Evolutionary conservation across 1,140 invertebrate species (phyloP).

Genomic region (Zaprionus davidi): DNA sequence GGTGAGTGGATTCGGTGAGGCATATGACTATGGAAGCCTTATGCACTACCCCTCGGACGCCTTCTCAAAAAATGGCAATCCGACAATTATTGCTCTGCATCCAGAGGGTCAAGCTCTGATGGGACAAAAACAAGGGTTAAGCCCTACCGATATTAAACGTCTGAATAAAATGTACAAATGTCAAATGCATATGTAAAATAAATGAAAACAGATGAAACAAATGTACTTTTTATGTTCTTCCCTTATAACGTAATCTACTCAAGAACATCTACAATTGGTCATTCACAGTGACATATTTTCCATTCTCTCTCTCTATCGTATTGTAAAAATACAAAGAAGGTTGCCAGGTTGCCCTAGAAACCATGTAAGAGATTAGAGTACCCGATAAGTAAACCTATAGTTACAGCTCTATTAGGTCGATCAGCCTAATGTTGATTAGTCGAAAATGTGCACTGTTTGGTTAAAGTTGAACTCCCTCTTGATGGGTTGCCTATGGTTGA

Average conservation of each 20-base stretch:
- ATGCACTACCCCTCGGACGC: slow-evolving; percentile 89
- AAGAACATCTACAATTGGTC: too few species aligned
- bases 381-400: too few species aligned
- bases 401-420: neutral
- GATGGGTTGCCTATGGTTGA: slow-evolving; percentile 23
- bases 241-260: too few species aligned
- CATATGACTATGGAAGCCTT: slow-evolving; percentile 88
- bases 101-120: slow-evolving; percentile 69
- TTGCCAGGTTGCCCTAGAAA: too few species aligned
- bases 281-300: too few species aligned
- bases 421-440: slow-evolving; percentile 30
- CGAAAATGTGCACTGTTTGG: slow-evolving; percentile 38
- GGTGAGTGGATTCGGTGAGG: slow-evolving; percentile 83
- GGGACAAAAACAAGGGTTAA: slow-evolving; percentile 86
- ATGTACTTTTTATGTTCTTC: too few species aligned
- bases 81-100: slow-evolving; percentile 87
- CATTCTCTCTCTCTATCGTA: too few species aligned
- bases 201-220: too few species aligned
- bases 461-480: slow-evolving; percentile 19
- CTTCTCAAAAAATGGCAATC: slow-evolving; percentile 89
- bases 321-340: too few species aligned
- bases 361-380: too few species aligned
- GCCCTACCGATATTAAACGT: slow-evolving; percentile 85
- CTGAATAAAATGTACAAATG: slow-evolving; percentile 86
- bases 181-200: slow-evolving; percentile 47